Conservation (phyloP, 2,888 invertebrate genomes). For the Lasioglossum leucozonium region DNA sequence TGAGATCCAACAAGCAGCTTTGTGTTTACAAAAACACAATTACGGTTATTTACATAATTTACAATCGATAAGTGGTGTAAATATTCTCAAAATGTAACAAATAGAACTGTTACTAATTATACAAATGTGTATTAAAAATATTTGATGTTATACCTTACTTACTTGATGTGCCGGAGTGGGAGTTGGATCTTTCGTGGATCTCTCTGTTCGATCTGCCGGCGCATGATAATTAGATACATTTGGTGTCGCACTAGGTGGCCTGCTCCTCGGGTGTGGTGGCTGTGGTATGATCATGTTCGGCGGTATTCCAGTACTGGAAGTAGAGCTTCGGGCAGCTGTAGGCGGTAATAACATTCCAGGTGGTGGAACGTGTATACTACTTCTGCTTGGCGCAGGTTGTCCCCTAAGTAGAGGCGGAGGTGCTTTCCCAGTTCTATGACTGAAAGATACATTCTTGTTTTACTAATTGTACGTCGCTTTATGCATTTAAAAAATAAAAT, state of each 20-base stretch:
- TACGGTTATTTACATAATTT: constrained; percentile 67
- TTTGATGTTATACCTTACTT: constrained; percentile 67
- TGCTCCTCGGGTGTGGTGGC: constrained; percentile 84
- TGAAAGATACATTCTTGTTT: constrained; percentile 46
- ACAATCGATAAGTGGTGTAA: constrained; percentile 42
- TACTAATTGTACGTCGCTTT: not conserved
- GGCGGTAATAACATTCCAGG: constrained; percentile 86
- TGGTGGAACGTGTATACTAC: constrained; percentile 84
- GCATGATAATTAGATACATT: constrained; percentile 82
- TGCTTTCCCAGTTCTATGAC: constrained; percentile 81
- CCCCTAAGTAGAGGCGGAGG: constrained; percentile 83
- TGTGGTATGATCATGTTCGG: constrained; percentile 85
- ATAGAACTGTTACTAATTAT: not conserved
- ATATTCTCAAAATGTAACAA: constrained; percentile 40
- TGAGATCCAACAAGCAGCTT: constrained; percentile 84
- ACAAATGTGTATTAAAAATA: constrained; percentile 12
- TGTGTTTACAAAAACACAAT: constrained; percentile 76
- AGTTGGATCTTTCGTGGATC: constrained; percentile 84
- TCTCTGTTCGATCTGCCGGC: constrained; percentile 83
- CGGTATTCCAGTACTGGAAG: constrained; percentile 84
- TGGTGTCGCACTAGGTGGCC: constrained; percentile 77
- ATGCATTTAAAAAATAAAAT: not conserved
- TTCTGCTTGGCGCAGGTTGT: constrained; percentile 82
- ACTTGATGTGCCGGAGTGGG: constrained; percentile 83
- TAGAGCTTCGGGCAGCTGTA: constrained; percentile 84